Evolutionary conservation across 2,797 vertebrate genomes (phyloP), one percentile per base, ranked within the genome.

Genomic region (Spizella passerina): DNA sequence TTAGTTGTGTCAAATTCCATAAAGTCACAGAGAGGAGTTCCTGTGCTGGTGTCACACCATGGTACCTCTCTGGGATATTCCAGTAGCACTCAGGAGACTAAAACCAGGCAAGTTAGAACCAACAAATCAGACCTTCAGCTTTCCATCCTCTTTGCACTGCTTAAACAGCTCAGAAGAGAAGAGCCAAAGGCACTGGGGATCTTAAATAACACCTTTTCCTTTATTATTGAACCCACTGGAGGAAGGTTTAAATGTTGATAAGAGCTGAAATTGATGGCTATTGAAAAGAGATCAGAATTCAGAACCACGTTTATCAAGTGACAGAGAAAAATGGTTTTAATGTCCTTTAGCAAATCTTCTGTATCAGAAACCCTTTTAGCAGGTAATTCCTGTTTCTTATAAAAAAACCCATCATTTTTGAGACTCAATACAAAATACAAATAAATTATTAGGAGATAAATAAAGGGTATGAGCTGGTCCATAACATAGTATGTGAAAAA

Each of bases 271-370:
- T 14, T 24, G 13, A 10, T 73, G 38, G n/a, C 9, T 89, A 0
- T 21, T 73, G 32, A 79, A 65, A 50, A 72, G 47, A 56, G 66
- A 57, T 70, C 26, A 23, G 55, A 57, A 82, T 73, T 93, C 56
- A 82, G 75, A 79, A 34, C 17, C 16, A 56, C 7, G 1, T 52
- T 79, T 73, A 32, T 41, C 36, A 73, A 77, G 39, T n/a, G 52
- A 72, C 3, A 8, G 27, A 43, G 20, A 55, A 92, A 84, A 41
- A 6, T 29, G 32, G 2, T 68, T 68, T 34, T 76, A 19, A 34
- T 34, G 10, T 59, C 41, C 55, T 76, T 49, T n/a, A 84, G 26
- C 21, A 80, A 44, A 56, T 84, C 52, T 44, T 59, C 7, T 38
- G 2, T 59, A n/a, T 46, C 46, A 73, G 56, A 41, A 85, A 63